These are phyloP conservation scores for Drosophila biarmipes DNA, from an alignment of 1,140 invertebrate genomes.

Conservation along the genomic window DNA sequence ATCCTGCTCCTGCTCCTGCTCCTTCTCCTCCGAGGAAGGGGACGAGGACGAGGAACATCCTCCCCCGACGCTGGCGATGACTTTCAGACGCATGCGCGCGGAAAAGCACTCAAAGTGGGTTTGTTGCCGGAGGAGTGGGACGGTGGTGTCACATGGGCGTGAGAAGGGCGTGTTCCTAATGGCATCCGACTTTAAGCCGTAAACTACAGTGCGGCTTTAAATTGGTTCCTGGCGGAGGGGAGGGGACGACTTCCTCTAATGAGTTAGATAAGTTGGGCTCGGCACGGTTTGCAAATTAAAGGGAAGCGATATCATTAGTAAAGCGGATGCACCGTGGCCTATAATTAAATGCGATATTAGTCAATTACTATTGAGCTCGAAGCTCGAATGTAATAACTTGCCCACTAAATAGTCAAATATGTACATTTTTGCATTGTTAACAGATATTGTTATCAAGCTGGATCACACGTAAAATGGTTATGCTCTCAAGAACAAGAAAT, in stretches of 20 bases:
- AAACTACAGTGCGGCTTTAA: slow-evolving; percentile 34
- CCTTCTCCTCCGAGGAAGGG: no score
- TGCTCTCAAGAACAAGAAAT: no score
- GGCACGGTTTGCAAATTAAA: slow-evolving; percentile 4
- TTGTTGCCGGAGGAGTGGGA: neutral
- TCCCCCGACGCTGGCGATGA: slow-evolving; percentile 24
- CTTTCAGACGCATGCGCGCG: slow-evolving; percentile 56
- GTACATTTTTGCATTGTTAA: no score
- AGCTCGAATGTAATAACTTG: no score
- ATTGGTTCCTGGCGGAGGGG: slow-evolving; percentile 14
- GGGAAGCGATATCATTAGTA: slow-evolving; percentile 19
- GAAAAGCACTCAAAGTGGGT: slow-evolving; percentile 26
- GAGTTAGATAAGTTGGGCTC: slow-evolving; percentile 22
- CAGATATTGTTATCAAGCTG: no score
- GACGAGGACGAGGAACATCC: slow-evolving; percentile 5
- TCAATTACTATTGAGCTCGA: no score
- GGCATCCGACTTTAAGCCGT: slow-evolving; percentile 23
- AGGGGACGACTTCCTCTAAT: slow-evolving; percentile 15
- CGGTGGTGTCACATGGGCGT: slow-evolving; percentile 3
- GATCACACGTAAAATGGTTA: no score
- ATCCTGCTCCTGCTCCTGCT: slow-evolving; percentile 48
- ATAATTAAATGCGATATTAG: no score
- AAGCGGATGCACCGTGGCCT: neutral
- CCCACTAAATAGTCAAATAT: no score
- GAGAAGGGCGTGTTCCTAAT: slow-evolving; percentile 16